A percentile compares a stretch with the other conserved stretches of the same genome.
phyloP scores from a whole-genome alignment of 1,140 invertebrate species.

The Zaprionus kolodkinae region DNA sequence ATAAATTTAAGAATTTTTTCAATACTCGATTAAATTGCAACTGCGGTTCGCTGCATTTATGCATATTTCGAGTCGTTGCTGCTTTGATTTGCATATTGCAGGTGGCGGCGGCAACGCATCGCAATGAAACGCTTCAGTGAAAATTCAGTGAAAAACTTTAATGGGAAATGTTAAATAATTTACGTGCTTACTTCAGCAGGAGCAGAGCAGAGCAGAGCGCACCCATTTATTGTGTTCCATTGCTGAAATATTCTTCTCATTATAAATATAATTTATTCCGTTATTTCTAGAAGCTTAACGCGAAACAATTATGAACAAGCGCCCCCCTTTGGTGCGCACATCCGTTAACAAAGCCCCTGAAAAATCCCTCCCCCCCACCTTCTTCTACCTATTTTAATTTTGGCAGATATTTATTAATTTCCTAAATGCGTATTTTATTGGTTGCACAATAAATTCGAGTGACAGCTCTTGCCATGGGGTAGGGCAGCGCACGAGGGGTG shows the following conservation, averaged over 20 bases:
- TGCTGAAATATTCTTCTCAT: conserved; percentile 3
- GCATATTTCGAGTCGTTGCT: conserved; percentile 13
- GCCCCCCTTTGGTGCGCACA: neutral
- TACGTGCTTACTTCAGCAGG: conserved; percentile 17
- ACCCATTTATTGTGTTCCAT: neutral
- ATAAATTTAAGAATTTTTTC: conserved; percentile 20
- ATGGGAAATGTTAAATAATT: conserved; percentile 28
- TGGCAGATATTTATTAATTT: conserved; percentile 36
- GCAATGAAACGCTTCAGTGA: conserved; percentile 29
- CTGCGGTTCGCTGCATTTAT: conserved; percentile 45
- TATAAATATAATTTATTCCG: conserved; percentile 10
- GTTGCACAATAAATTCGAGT: conserved; percentile 37
- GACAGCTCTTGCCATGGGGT: conserved; percentile 1
- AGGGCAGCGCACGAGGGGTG: neutral
- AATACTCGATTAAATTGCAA: conserved; percentile 39
- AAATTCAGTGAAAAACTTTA: conserved; percentile 14
- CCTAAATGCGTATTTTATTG: conserved; percentile 41
- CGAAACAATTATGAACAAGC: neutral
- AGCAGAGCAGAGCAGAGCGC: neutral
- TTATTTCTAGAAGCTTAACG: neutral
- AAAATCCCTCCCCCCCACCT: neutral
- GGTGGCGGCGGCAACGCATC: neutral
- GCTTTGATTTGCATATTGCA: conserved; percentile 6
- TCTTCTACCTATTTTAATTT: conserved; percentile 13
- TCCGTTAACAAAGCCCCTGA: conserved; percentile 15